Conservation (phyloP, 2,113 vertebrate genomes). For the Vireo altiloquus region DNA sequence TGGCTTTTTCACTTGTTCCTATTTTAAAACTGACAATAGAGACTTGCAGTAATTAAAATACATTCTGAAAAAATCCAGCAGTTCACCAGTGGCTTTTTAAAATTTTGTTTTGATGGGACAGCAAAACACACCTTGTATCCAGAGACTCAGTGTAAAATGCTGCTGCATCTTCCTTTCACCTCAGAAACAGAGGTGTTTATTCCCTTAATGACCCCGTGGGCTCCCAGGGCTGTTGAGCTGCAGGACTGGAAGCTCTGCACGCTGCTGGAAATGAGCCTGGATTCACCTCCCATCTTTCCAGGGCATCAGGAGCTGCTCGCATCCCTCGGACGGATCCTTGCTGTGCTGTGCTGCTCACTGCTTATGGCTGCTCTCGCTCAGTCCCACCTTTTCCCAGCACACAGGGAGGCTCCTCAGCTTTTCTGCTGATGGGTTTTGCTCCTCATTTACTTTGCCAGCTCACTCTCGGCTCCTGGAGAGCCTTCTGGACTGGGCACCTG, state of each 20-base stretch:
- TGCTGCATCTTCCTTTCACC: neutral
- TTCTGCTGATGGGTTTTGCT: conserved; percentile 66
- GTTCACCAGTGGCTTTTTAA: neutral
- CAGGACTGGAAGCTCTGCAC: no score
- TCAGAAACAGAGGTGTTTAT: neutral
- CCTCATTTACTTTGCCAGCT: conserved; percentile 71
- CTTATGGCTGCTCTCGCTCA: neutral
- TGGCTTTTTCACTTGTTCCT: neutral
- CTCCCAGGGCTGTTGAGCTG: no score
- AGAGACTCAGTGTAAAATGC: neutral
- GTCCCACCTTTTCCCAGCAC: neutral
- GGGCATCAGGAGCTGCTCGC: neutral
- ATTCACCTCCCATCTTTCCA: no score
- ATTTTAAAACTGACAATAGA: neutral
- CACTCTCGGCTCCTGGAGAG: conserved; percentile 53
- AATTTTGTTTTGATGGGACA: neutral
- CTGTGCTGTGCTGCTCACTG: neutral
- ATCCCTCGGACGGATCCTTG: neutral
- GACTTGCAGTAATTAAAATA: neutral
- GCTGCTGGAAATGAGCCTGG: no score
- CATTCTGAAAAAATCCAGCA: neutral
- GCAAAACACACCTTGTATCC: accelerated
- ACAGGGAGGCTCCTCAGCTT: neutral
- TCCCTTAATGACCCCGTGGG: neutral
- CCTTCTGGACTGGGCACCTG: conserved; percentile 62